Percentiles rank a stretch among this genome's conserved stretches.
These are phyloP conservation scores for Odontocolon sp. DNA, from an alignment of 2,888 invertebrate species.

Conservation along the genomic window DNA sequence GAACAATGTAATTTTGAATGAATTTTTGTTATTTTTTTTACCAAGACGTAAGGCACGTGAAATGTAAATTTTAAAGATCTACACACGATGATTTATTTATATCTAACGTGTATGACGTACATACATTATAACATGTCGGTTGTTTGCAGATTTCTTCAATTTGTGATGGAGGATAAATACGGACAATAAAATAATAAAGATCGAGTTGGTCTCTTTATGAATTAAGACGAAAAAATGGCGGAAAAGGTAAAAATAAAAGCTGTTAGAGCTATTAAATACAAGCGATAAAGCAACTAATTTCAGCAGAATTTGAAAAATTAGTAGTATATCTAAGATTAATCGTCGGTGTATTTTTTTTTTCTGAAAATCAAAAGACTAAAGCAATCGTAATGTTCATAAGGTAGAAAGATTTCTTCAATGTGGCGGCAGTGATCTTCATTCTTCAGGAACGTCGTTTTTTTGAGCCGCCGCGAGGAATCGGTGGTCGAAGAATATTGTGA, in stretches of 20 bases:
- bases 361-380: neutral
- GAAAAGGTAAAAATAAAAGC: neutral
- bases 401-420: conserved; percentile 7
- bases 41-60: no score
- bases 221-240: neutral
- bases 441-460: conserved; percentile 52
- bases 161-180: neutral
- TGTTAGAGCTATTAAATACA: conserved; percentile 4
- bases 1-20: no score
- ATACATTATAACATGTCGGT: neutral
- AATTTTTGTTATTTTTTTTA: no score
- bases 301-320: neutral
- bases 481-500: conserved; percentile 69
- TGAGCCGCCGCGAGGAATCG: conserved; percentile 61
- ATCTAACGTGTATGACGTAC: neutral
- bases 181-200: neutral
- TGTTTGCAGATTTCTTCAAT: neutral
- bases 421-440: neutral
- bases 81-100: conserved; percentile 6
- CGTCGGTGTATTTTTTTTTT: neutral
- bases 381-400: neutral
- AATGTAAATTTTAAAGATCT: neutral
- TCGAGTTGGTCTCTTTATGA: neutral
- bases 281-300: conserved; percentile 9
- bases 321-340: neutral